Evolutionary conservation across 2,113 vertebrate species (phyloP), one percentile per base, ranked within the genome.

Genomic region (Grammomys dolichurus): DNA sequence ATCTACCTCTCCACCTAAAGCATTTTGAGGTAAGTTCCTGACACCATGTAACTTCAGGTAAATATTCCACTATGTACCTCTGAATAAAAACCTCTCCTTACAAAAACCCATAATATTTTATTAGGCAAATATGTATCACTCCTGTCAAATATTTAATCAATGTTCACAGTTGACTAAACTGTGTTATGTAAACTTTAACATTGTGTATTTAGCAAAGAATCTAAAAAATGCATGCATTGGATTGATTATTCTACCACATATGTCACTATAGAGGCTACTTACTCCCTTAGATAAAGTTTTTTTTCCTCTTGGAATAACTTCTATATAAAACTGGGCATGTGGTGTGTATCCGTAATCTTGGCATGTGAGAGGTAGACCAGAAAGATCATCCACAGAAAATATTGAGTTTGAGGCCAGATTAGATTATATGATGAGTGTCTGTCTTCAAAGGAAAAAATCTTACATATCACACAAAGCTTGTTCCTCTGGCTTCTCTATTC

Each of bases 21-120:
- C n/a, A 73, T 85, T 87, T 65, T 46, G 54, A 80, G 70, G 69
- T 36, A 92, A 96, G 73, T 80, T 70, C 51, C 3, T 86, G 22
- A 96, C 20, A 92, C 67, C 4, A 16, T 20, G 12, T 54, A 73
- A 72, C 67, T 86, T 95, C 43, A 88, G 54, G 16, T 77, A 87
- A 72, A 77, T 70, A 93, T 54, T 77, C 76, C 40, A 85, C 8
- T 33, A 40, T 67, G 5, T 58, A n/a, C 40, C 48, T 96, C 58
- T 93, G 94, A 89, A 86, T 54, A 14, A 70, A 51, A 90, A n/a
- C 9, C 14, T 13, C 87, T 43, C 14, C 16, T 28, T 84, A 67
- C 54, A 86, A 67, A 56, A 31, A 33, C 36, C 7, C 26, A 65
- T 11, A 85, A 13, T 86, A 43, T 86, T 86, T 86, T 86, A 48